Base-by-base conservation (phyloP, 2,797 vertebrate genomes). In the Crenuchus spilurus region DNA sequence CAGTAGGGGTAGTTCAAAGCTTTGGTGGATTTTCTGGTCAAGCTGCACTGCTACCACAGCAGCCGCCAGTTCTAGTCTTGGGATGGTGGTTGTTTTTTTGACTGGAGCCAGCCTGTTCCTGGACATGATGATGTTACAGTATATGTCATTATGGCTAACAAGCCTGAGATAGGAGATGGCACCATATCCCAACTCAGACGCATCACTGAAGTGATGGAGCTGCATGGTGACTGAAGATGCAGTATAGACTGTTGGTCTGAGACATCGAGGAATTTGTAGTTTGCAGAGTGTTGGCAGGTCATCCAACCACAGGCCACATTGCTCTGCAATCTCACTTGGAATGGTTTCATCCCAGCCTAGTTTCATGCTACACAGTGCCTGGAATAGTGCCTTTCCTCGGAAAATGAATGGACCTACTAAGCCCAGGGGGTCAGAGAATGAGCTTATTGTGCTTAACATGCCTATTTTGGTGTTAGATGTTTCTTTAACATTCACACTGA, bases 21-120 rank as follows among this genome's bases (percentile, higher is more conserved):
- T n/a, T 4, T 14, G 2, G 33, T 52, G 39, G 37, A 72, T 44
- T 20, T 51, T 35, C 26, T 72, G 70, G 18, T 64, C 70, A 16
- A 72, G 24, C 35, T 54, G 44, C 1, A 16, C 51, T 30, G 46
- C 46, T 28, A 54, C 70, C 2, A 64, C 58, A 1, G 35, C 70
- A 51, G 58, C 58, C 24, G 51, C 22, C 24, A 72, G 24, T 39
- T 72, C 46, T 7, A 72, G 24, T 16, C 60, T 6, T 20, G 44
- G 70, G 33, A 72, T 72, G 11, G 42, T 72, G n/a, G 28, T 14
- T 63, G 46, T n/a, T 26, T 72, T 72, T 28, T 72, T 72, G 46
- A 72, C 41, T 6, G 70, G 58, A 6, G 58, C 70, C 8, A 63
- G 58, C 28, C 58, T 72, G 9, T 16, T 7, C 24, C 49, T 72